A percentile compares a stretch with the other conserved stretches of the same genome.
Evolutionary conservation across 2,888 invertebrate genomes (phyloP).

Genomic region (Autographa pulchrina): DNA sequence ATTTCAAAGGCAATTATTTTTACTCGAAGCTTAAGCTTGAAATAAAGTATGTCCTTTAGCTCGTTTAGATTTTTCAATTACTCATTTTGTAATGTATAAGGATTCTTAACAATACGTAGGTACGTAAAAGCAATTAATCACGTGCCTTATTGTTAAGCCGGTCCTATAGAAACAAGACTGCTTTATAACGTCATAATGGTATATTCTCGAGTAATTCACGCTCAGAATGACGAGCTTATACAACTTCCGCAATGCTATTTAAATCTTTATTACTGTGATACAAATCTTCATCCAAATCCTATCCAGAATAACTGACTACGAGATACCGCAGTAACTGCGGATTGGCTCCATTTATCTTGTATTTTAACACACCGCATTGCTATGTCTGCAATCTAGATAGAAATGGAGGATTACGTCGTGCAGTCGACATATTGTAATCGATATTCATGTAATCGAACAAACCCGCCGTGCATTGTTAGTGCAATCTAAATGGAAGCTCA

Average conservation of each 20-base stretch:
- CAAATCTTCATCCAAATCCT: constrained; percentile 35
- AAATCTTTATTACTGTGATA: constrained; percentile 33
- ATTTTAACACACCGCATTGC: constrained; percentile 29
- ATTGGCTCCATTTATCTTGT: constrained; percentile 42
- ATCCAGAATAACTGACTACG: constrained; percentile 38
- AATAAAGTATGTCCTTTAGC: constrained; percentile 23
- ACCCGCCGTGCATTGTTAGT: constrained; percentile 57
- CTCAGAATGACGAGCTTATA: constrained; percentile 18
- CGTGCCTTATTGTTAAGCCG: constrained; percentile 16
- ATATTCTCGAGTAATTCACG: constrained; percentile 18
- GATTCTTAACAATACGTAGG: constrained; percentile 23
- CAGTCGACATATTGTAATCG: constrained; percentile 54
- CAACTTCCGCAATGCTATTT: constrained; percentile 23
- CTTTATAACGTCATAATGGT: constrained; percentile 20
- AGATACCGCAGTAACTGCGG: constrained; percentile 22
- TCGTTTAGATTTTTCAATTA: constrained; percentile 30
- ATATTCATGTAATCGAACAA: constrained; percentile 58
- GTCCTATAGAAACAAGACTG: constrained; percentile 26
- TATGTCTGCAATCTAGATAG: constrained; percentile 39
- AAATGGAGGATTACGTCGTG: constrained; percentile 36
- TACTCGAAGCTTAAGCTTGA: constrained; percentile 9
- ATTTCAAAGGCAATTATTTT: constrained; percentile 22
- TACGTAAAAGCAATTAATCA: constrained; percentile 40
- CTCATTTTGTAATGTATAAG: constrained; percentile 20
- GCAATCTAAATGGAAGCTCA: constrained; percentile 66